Evolutionary conservation across 1,140 invertebrate species (phyloP).

Genomic region (Drosophila suzukii): DNA sequence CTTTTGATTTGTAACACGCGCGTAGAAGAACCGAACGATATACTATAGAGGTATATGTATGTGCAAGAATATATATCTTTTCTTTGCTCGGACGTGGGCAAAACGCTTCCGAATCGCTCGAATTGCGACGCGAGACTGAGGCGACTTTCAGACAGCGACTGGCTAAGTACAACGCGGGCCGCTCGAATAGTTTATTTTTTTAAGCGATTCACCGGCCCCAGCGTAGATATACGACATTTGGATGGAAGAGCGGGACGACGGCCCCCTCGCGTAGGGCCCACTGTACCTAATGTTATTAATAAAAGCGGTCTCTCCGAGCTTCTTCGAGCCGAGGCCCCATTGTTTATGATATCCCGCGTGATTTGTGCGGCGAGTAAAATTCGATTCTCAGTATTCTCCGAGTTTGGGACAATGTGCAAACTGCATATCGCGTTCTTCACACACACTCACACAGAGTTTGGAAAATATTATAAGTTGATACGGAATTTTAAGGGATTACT

Average conservation of each 20-base stretch:
- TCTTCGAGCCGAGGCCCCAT: slow-evolving; percentile 15
- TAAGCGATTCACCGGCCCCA: slow-evolving; percentile 18
- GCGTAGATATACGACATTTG: slow-evolving; percentile 9
- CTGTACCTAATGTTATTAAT: slow-evolving; percentile 49
- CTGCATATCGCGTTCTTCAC: slow-evolving; percentile 21
- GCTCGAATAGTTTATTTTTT: slow-evolving; percentile 65
- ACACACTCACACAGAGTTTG: background rate
- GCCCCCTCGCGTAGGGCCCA: slow-evolving; percentile 10
- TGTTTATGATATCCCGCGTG: slow-evolving; percentile 26
- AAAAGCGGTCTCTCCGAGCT: slow-evolving; percentile 25
- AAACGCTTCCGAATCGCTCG: slow-evolving; percentile 81
- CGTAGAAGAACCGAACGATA: slow-evolving; percentile 21
- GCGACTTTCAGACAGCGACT: slow-evolving; percentile 65
- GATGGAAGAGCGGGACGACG: background rate
- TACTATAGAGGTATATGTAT: background rate
- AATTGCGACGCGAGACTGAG: slow-evolving; percentile 79
- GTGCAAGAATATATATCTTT: slow-evolving; percentile 14
- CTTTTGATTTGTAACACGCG: slow-evolving; percentile 68
- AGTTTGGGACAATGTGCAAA: slow-evolving; percentile 17
- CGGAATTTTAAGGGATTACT: too few species aligned
- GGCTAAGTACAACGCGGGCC: slow-evolving; percentile 65
- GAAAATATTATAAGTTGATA: background rate
- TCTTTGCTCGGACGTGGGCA: slow-evolving; percentile 41
- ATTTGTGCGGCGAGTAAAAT: slow-evolving; percentile 25
- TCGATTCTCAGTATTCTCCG: slow-evolving; percentile 5